Evolutionary conservation across 2,797 vertebrate genomes (phyloP), one percentile per base, ranked within the genome.

Genomic region (Melanotaenia trifasciata): DNA sequence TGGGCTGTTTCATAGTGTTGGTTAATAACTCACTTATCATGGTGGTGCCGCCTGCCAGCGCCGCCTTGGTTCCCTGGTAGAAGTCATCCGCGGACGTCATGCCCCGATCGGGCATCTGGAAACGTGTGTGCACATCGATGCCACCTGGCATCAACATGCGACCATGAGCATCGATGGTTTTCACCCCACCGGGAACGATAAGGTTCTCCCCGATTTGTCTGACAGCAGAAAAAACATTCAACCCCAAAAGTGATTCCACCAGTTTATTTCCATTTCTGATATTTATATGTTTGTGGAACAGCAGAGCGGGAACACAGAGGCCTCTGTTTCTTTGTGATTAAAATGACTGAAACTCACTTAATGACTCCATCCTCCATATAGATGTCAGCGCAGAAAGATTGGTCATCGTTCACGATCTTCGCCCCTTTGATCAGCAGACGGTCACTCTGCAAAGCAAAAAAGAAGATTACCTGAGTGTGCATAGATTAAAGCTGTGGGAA

Each of bases 291-390:
- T 24, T 22, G 45, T 51, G 2, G 22, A 10, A 45, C 20, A 1
- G 22, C 16, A 58, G 30, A 35, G 35, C 24, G 20, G 12, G 3
- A 33, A 59, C n/a, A 20, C 33, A 6, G 18, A 60, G 13, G 2
- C 5, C 33, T 36, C 9, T 22, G 20, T 33, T 58, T 58, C 30
- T 33, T 30, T 58, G 35, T 10, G 35, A 36, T 36, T 36, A 22
- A 24, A 28, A 28, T 32, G 10, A 20, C 22, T 3, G 16, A 14
- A 62, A 96, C 97, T 97, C 93, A 99, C 98, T 99, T 99, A 94
- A 99, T 99, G 91, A 99, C 93, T 24, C 98, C 98, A 92, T 99
- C 98, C 92, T 99, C 98, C 95, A 99, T 98, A 86, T 99, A 99
- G 89, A 99, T 96, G 94, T 99, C 98, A 64, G 98, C 98, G 60